These are phyloP conservation scores for Anguilla pacifica DNA, from an alignment of 2,797 vertebrate genomes.

Conservation along the genomic window DNA sequence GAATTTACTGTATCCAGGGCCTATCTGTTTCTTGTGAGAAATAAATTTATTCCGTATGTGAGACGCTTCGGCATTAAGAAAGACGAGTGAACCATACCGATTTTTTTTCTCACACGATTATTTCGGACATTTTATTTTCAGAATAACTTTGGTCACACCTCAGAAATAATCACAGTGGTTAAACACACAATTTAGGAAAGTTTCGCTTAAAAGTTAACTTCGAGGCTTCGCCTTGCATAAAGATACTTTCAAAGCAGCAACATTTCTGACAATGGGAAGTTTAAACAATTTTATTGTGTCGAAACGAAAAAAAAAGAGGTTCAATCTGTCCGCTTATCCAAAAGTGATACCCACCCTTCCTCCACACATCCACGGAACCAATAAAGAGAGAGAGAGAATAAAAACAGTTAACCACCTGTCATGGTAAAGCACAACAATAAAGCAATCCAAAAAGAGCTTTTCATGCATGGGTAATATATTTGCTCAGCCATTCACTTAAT, in stretches of 20 bases:
- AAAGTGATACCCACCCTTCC: conserved; percentile 38
- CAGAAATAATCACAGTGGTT: background rate
- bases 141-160: background rate
- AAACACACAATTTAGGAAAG: background rate
- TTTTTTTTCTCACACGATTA: background rate
- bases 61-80: background rate
- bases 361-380: conserved; percentile 63
- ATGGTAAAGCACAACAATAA: conserved; percentile 84
- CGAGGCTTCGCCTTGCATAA: background rate
- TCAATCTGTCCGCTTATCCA: conserved; percentile 5
- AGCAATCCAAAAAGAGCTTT: conserved; percentile 81
- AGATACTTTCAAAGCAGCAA: background rate
- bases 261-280: conserved; percentile 6
- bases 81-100: background rate
- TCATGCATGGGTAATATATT: conserved; percentile 98
- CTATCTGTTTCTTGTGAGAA: background rate
- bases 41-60: background rate
- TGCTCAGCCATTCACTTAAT: conserved; percentile 97
- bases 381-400: conserved; percentile 79
- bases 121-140: background rate
- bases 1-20: background rate
- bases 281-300: conserved; percentile 28
- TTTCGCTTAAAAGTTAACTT: background rate
- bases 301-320: background rate
- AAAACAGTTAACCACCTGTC: conserved; percentile 99